Evolutionary conservation across 2,113 vertebrate genomes (phyloP), one percentile per base, ranked within the genome.

Genomic region (Apaloderma vittatum): DNA sequence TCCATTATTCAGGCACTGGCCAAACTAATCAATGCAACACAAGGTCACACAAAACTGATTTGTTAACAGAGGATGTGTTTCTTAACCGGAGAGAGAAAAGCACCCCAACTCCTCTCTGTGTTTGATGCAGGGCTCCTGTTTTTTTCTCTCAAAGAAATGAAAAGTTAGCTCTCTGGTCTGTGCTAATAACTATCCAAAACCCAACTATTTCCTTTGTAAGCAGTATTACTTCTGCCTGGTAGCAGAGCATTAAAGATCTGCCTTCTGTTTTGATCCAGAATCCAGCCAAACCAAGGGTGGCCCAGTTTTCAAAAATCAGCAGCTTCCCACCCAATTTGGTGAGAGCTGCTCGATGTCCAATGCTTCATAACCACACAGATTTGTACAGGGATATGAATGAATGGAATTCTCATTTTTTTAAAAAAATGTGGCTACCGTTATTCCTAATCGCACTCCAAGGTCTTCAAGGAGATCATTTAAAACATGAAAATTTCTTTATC

Each of bases 1-100:
- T 92, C 73, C 52, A 77, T 93, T 91, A 86, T 93, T 93, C 90
- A 94, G 90, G 79, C 80, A 62, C 94, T 91, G 78, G 63, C 83
- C 52, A 82, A 96, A 85, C 27, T 67, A 86, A 96, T 97, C 96
- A 88, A 97, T 97, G 45, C 65, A 87, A 77, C 13, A 79, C 95
- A 97, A 97, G 95, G 95, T 97, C 96, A 94, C 36, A 86, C 36
- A 63, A 88, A 86, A 73, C 20, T 55, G 48, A 81, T 79, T 24
- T 57, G 57, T 65, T 54, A 76, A 80, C 3, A 92, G 22, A 80
- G 46, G 68, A 36, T 68, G 12, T 34, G 57, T 71, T 84, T 88
- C 67, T 93, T 57, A 49, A 21, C 19, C n/a, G 45, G 40, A 88
- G 46, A 54, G 11, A 86, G 45, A 77, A 74, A 81, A 92, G 23